Percentiles rank a stretch among this genome's conserved stretches.
These are phyloP conservation scores for Zosterops borbonicus DNA, from an alignment of 2,113 vertebrate genomes.

Conservation along the genomic window DNA sequence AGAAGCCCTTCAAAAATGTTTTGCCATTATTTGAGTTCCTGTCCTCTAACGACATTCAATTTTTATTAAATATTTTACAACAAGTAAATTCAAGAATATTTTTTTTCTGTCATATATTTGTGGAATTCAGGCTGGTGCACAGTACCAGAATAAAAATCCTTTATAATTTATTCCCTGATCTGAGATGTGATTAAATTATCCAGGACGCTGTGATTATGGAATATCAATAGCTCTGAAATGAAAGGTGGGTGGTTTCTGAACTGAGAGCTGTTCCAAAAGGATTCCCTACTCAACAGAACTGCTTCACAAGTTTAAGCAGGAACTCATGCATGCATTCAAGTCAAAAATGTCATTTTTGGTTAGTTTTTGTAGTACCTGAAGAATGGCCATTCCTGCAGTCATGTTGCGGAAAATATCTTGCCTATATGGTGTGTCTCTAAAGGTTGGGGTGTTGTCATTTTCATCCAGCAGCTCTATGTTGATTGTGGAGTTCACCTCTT, in stretches of 20 bases:
- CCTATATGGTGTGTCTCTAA: constrained; percentile 57
- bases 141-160: not conserved
- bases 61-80: not conserved
- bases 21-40: not conserved
- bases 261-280: not conserved
- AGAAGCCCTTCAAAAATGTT: not conserved
- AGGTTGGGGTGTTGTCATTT: constrained; percentile 80
- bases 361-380: constrained; percentile 67
- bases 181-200: not conserved
- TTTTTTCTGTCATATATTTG: not conserved
- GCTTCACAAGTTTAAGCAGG: not conserved
- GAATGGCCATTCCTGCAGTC: constrained; percentile 70
- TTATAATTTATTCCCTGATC: not conserved
- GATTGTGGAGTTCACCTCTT: not conserved
- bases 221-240: not conserved
- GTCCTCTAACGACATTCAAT: not conserved
- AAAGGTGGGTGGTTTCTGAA: not conserved
- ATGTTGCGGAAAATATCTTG: constrained; percentile 70
- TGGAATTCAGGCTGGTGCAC: not conserved
- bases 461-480: constrained; percentile 72
- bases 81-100: not conserved
- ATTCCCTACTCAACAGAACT: not conserved
- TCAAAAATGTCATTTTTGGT: not conserved
- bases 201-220: not conserved
- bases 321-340: not conserved